Base-by-base conservation (phyloP, 2,113 vertebrate species). In the Otis tarda region DNA sequence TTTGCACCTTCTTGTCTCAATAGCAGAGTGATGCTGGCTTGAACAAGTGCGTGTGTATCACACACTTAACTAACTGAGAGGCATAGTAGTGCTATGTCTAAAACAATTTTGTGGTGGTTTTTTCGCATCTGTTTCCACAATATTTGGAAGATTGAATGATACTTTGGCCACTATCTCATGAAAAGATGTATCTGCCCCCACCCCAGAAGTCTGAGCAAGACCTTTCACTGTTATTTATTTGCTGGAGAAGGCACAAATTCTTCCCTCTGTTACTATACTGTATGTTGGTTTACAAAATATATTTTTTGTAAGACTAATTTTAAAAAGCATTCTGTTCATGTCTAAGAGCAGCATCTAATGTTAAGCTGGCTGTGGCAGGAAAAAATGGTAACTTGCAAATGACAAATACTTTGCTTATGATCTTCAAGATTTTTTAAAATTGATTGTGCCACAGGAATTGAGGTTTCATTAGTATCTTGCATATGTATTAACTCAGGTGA, bases 91-190 rank as follows among this genome's bases (percentile, higher is more conserved):
- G 27, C 67, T 45, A 23, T 10, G 20, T 7, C 31, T 68, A 19
- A 61, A 31, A 31, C 19, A 68, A 35, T 22, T 91, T n/a, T 64
- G 37, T 33, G 49, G 10, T 45, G 6, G 0, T 6, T 56, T 41
- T 39, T 68, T 35, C 5, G 4, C 10, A 43, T 31, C 5, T 28
- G 39, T 50, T 63, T 71, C 23, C 49, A 47, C 61, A 71, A 27
- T 47, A 55, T 45, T 68, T 59, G 12, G 64, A 81, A 77, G 28
- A 77, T 47, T 23, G 73, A 64, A 77, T n/a, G 35, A 67, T 22
- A 20, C 31, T 69, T 79, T 9, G 33, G 31, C 16, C 15, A 35
- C 41, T 41, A 43, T 0, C 0, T 4, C 19, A 37, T 68, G 30
- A 68, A 53, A 71, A 67, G 47, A 35, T 18, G 6, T 24, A 55